Conservation (phyloP, 2,888 invertebrate genomes). For the Philopedon plagiatum region DNA sequence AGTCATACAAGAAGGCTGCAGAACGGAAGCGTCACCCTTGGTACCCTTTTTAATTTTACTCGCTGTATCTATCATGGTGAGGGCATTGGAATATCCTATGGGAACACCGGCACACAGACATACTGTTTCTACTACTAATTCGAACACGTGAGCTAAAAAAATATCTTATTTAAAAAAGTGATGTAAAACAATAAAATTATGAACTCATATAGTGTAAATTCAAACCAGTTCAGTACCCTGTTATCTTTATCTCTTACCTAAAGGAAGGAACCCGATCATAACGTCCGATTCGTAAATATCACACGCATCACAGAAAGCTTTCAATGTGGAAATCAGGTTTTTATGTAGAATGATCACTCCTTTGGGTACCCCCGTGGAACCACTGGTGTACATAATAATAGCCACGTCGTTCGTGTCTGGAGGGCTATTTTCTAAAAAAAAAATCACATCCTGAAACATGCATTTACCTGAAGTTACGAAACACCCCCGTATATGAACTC, state of each 20-base stretch:
- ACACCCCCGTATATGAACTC: no score
- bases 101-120: conserved; percentile 89
- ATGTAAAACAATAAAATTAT: no score
- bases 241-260: no score
- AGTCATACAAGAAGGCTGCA: conserved; percentile 95
- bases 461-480: no score
- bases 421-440: conserved; percentile 61
- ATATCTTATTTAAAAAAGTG: no score
- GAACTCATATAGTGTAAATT: no score
- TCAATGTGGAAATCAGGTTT: conserved; percentile 86
- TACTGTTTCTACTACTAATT: conserved; percentile 92
- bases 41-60: conserved; percentile 97
- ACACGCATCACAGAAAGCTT: conserved; percentile 85
- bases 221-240: no score
- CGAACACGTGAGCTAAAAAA: conserved; percentile 96
- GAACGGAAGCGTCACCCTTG: conserved; percentile 92
- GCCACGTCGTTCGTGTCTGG: conserved; percentile 87
- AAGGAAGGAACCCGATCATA: conserved; percentile 94
- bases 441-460: no score
- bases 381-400: conserved; percentile 99
- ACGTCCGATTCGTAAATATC: conserved; percentile 82
- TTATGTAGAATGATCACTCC: conserved; percentile 88
- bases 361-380: conserved; percentile 96
- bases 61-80: conserved; percentile 93
- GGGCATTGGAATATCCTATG: conserved; percentile 96